A percentile compares a stretch with the other conserved stretches of the same genome.
phyloP scores from a whole-genome alignment of 2,797 vertebrate species.

The Malacoraja senta region DNA sequence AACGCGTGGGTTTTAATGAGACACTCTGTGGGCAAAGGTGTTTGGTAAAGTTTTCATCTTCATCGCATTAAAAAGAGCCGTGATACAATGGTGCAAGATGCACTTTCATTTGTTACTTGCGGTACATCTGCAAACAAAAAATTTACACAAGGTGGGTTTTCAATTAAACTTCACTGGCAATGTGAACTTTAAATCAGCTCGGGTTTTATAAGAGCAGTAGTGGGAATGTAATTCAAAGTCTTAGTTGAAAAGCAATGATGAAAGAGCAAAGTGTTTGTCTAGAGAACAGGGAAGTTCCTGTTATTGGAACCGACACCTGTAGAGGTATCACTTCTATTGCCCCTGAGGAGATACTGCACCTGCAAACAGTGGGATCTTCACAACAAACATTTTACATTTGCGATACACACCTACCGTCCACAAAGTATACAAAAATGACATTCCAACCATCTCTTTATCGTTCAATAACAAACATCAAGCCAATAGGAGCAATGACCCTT shows the following conservation, averaged over 20 bases:
- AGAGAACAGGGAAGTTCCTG: slow-evolving; percentile 51
- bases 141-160: background rate
- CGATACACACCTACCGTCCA: slow-evolving; percentile 42
- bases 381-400: slow-evolving; percentile 49
- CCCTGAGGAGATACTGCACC: slow-evolving; percentile 46
- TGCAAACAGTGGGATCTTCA: slow-evolving; percentile 49
- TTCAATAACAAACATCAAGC: slow-evolving; percentile 39
- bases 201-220: background rate
- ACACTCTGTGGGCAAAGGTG: background rate
- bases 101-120: background rate
- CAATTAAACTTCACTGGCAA: background rate
- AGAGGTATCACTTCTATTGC: slow-evolving; percentile 43
- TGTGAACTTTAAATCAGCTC: background rate
- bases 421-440: slow-evolving; percentile 43
- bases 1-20: background rate
- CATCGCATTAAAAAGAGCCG: background rate
- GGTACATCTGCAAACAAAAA: background rate
- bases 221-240: background rate
- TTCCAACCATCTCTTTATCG: slow-evolving; percentile 41
- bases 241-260: slow-evolving; percentile 47
- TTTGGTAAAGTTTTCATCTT: background rate
- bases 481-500: slow-evolving; percentile 36
- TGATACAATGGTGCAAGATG: background rate
- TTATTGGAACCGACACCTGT: slow-evolving; percentile 51
- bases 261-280: slow-evolving; percentile 48